Conservation (phyloP, 2,113 vertebrate genomes). For the Hippocampus abdominalis region DNA sequence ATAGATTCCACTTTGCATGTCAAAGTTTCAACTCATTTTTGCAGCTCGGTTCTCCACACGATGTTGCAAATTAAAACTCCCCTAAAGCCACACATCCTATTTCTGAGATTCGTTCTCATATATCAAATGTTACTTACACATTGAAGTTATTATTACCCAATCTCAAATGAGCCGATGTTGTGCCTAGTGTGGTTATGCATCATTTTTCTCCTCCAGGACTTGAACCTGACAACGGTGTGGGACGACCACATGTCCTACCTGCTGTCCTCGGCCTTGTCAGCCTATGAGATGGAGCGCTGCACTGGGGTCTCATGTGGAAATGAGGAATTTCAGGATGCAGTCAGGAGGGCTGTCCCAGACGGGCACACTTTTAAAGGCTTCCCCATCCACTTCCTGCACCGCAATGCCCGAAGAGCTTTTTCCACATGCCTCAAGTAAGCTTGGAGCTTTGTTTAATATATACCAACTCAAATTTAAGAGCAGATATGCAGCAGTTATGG, state of each 20-base stretch:
- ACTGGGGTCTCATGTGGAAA: slow-evolving; percentile 87
- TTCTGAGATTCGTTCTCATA: neutral
- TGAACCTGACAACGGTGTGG: slow-evolving; percentile 86
- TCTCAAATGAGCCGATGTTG: neutral
- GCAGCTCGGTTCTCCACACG: neutral
- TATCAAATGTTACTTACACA: neutral
- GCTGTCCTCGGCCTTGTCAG: slow-evolving; percentile 87
- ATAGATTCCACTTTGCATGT: neutral
- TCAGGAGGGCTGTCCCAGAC: slow-evolving; percentile 88
- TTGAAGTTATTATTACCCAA: neutral
- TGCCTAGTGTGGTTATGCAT: neutral
- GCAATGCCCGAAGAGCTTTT: slow-evolving; percentile 88
- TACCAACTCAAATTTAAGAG: neutral
- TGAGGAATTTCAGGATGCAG: slow-evolving; percentile 94
- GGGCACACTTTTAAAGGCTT: slow-evolving; percentile 98
- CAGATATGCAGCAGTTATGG: neutral
- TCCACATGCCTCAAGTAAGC: slow-evolving; percentile 86
- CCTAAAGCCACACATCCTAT: neutral
- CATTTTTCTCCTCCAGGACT: slow-evolving; percentile 72
- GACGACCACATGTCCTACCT: slow-evolving; percentile 95
- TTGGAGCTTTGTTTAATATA: neutral
- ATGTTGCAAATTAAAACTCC: neutral
- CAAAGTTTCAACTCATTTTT: neutral
- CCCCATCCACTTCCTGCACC: slow-evolving; percentile 91
- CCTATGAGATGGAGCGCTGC: slow-evolving; percentile 91